Evolutionary conservation across 2,888 invertebrate genomes (phyloP), one percentile per base, ranked within the genome.

Genomic region (Hypolimnas misippus): DNA sequence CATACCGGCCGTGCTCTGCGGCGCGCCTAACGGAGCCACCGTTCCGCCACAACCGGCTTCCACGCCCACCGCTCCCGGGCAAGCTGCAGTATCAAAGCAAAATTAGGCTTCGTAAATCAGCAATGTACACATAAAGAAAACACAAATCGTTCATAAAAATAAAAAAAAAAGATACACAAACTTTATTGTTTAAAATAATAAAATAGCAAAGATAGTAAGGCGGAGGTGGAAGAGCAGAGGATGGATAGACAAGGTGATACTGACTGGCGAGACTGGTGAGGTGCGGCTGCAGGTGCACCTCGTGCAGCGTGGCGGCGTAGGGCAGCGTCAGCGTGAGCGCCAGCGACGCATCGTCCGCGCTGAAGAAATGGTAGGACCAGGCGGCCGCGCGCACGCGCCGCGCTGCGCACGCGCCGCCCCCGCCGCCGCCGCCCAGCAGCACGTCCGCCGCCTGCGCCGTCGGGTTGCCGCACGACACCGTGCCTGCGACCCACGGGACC

Each of bases 311-410:
- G 75, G 98, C 95, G 14, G 98, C 97, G 81, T 97, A 97, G 0
- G 98, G 98, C 74, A 98, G 89, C 19, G 95, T 94, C 56, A 98
- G 93, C 4, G 96, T 96, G 49, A 98, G 93, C 83, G 98, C 98
- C 0, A 98, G 96, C 89, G 96, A 97, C 40, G 96, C 96, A 87
- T 98, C 91, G 76, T 91, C 97, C 1, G 87, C 97, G 31, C 97
- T 97, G 89, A 97, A 98, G 91, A 98, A 98, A 91, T 98, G 97
- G 89, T 98, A 98, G 31, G 97, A 96, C 98, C 98, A 98, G n/a
- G 98, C 96, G 3, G 98, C 96, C 1, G 97, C 96, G 63, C 98
- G 94, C 19, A 97, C 96, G 42, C 98, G 93, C 44, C 97, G 93
- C 2, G 97, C 96, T 0, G 97, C 95, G 69, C 94, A 94, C 95